Evolutionary conservation across 2,888 invertebrate species (phyloP).

Genomic region (Ceriagrion tenellum): DNA sequence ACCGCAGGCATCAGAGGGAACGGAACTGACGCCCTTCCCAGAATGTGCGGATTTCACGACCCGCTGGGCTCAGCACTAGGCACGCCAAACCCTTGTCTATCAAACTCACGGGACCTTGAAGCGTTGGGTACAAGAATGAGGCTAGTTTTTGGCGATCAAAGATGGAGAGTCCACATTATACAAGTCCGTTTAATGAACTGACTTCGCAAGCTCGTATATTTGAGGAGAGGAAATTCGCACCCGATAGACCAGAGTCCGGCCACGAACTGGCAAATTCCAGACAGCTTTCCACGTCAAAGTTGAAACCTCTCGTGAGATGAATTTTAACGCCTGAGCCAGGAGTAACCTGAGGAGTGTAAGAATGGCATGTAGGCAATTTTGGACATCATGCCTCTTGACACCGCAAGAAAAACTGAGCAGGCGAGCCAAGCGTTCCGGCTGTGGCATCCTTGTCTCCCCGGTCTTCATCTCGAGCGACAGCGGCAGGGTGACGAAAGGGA

Average conservation of each 20-base stretch:
- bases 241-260: neutral
- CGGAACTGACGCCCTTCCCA: too few relatives aligned
- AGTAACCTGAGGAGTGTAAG: neutral
- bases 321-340: neutral
- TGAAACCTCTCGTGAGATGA: neutral
- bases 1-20: too few relatives aligned
- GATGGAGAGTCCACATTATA: neutral
- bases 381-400: neutral
- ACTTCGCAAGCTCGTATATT: neutral
- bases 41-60: neutral
- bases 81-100: neutral
- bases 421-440: neutral
- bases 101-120: neutral
- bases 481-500: neutral
- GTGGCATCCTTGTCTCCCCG: neutral
- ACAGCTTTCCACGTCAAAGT: neutral
- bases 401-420: neutral
- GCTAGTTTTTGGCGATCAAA: too few relatives aligned
- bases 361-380: too few relatives aligned
- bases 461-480: neutral
- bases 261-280: neutral
- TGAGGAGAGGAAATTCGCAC: neutral
- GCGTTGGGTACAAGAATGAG: too few relatives aligned
- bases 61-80: neutral
- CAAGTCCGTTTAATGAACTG: neutral